Conservation (phyloP, 2,888 invertebrate species). For the Cotesia congregata region DNA sequence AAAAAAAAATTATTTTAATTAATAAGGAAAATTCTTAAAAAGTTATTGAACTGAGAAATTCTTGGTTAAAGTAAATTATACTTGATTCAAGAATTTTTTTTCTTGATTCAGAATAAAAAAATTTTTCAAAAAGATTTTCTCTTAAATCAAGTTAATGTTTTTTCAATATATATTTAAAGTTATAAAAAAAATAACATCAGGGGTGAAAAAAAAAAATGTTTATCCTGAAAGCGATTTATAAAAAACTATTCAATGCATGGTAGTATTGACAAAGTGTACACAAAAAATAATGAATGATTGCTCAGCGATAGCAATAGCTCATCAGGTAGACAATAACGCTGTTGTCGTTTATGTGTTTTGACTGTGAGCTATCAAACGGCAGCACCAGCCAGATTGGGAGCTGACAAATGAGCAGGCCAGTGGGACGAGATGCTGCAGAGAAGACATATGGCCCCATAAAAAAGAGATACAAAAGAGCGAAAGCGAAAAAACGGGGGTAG, state of each 20-base stretch:
- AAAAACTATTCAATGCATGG: background rate
- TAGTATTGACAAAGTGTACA: constrained; percentile 11
- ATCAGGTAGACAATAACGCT: background rate
- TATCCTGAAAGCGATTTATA: background rate
- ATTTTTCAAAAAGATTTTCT: too few relatives aligned
- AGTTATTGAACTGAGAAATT: too few relatives aligned
- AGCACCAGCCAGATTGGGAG: constrained; percentile 64
- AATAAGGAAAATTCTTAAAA: too few relatives aligned
- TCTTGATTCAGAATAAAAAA: too few relatives aligned
- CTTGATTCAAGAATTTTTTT: too few relatives aligned
- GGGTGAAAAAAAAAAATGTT: too few relatives aligned
- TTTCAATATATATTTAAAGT: too few relatives aligned
- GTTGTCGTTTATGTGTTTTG: constrained; percentile 58
- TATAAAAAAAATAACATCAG: too few relatives aligned
- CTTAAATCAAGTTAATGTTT: too few relatives aligned
- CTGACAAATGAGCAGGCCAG: constrained; percentile 66
- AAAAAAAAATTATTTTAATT: too few relatives aligned
- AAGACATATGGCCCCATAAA: constrained; percentile 69
- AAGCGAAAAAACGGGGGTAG: constrained; percentile 44
- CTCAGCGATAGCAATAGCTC: constrained; percentile 12
- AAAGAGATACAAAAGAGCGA: constrained; percentile 58
- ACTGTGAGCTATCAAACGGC: constrained; percentile 63
- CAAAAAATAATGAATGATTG: constrained; percentile 25
- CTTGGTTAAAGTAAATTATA: too few relatives aligned
- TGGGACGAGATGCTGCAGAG: constrained; percentile 45